Evolutionary conservation across 2,888 invertebrate genomes (phyloP).

Genomic region (Conus canariensis): DNA sequence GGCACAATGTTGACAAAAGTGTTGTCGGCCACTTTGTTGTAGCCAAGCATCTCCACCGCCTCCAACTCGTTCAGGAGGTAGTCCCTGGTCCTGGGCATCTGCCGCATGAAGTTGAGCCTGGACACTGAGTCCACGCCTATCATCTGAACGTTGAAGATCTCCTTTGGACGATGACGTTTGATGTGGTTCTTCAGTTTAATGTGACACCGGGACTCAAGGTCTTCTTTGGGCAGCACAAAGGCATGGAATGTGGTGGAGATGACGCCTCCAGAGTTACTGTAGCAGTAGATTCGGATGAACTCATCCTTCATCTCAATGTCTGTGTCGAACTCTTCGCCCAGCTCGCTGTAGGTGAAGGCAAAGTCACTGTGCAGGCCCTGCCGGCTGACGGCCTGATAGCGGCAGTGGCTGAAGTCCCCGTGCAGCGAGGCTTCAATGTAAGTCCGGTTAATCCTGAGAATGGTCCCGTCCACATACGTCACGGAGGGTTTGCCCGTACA

Average conservation of each 20-base stretch:
- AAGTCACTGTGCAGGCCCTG: constrained; percentile 53
- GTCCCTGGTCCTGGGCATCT: constrained; percentile 85
- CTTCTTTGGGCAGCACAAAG: constrained; percentile 62
- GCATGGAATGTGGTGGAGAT: constrained; percentile 73
- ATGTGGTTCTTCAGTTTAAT: constrained; percentile 50
- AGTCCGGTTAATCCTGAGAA: constrained; percentile 62
- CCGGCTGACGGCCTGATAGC: constrained; percentile 66
- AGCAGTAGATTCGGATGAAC: constrained; percentile 72
- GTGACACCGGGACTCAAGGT: constrained; percentile 51
- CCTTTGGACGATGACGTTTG: constrained; percentile 53
- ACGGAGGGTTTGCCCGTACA: constrained; percentile 63
- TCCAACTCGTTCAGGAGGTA: constrained; percentile 84
- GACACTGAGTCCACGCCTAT: constrained; percentile 93
- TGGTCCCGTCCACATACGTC: constrained; percentile 65
- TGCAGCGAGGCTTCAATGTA: constrained; percentile 53
- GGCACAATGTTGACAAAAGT: constrained; percentile 94
- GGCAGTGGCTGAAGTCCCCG: constrained; percentile 68
- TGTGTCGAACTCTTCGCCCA: constrained; percentile 49
- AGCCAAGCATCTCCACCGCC: constrained; percentile 90
- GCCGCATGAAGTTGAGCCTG: constrained; percentile 89
- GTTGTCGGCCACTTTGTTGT: constrained; percentile 96
- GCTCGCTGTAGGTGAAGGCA: constrained; percentile 53
- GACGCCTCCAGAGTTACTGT: constrained; percentile 58
- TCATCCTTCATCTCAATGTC: constrained; percentile 64
- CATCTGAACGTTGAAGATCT: constrained; percentile 85